Evolutionary conservation across 2,113 vertebrate genomes (phyloP), one percentile per base, ranked within the genome.

Genomic region (Illadopsis cleaveri): DNA sequence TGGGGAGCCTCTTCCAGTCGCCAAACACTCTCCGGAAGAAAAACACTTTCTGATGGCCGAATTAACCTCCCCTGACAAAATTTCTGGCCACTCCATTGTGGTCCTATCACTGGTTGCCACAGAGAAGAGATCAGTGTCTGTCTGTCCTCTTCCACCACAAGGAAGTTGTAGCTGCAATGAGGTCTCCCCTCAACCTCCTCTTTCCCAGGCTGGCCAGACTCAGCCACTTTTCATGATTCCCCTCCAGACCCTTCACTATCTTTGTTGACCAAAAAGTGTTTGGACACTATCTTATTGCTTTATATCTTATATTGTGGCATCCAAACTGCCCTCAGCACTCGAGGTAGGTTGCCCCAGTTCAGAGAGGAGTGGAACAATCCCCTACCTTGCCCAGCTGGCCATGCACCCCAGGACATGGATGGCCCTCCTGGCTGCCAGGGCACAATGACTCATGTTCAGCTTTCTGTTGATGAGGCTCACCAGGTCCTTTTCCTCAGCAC

Each of bases 391-490:
- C 13, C 0, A 0, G 6, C 21, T 58, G 44, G 3, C 0, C 21
- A 37, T 35, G 37, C 5, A 0, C 8, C 8, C 7, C 44, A 50
- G 25, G 51, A 18, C 25, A 50, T 0, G 1, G 1, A 0, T 57
- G 31, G 5, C 25, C 6, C 13, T 58, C 17, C 51, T 50, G 44
- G 16, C 8, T 58, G 35, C 20, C 61, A 35, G 51, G 51, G 6
- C 16, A 21, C 31, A 21, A 14, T 76, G 20, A 3, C 9, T 66
- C 11, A 17, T 1, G 2, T 35, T 76, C 21, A n/a, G 2, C 17
- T 42, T 9, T 48, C 51, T 57, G 10, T 7, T 10, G 11, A 13
- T 6, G 2, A 66, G 24, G 12, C 48, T 4, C 1, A 2, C 20
- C 31, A 66, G 35, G 37, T 58, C 11, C 14, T 42, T 66, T 40